Evolutionary conservation across 2,797 vertebrate species (phyloP), one percentile per base, ranked within the genome.

Genomic region (Parambassis ranga): DNA sequence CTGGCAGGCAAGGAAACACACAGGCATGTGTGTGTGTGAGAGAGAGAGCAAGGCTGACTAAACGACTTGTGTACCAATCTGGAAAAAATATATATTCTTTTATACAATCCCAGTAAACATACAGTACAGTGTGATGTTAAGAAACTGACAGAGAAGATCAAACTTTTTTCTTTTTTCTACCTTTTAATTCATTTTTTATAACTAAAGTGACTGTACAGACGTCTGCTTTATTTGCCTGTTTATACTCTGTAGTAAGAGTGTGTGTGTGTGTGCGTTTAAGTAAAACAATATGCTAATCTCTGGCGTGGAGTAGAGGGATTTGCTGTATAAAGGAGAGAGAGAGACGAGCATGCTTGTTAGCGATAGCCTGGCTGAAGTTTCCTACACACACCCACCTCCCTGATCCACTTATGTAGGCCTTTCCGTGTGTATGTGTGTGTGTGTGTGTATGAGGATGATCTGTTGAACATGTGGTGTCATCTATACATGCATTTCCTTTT

Each of bases 341-440:
- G 47, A 36, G 74, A 65, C 75, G 79, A 61, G 85, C 85, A 89
- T 90, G 89, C 88, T 86, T 90, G 89, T 91, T 92, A 89, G 85
- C 22, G 89, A 92, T 90, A 91, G 83, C 88, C 88, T 85, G 85
- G 82, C 86, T 89, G 78, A 89, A 85, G 84, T 89, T 87, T 88
- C 84, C 85, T 81, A 80, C 85, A 87, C 82, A 88, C 89, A 88
- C 89, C 86, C 89, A 90, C 89, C 80, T 81, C 74, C 65, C 75
- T 90, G 88, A 91, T 91, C 90, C 90, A 90, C 88, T 90, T 91
- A 88, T 82, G 81, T 62, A 82, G 85, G 79, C 75, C 80, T 86
- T 67, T 59, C 58, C 28, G 26, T 30, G 44, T 56, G 50, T 58
- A 61, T 58, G 71, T 75, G 67, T 64, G 48, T 48, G 60, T 67